Base-by-base conservation (phyloP, 2,888 invertebrate species). In the Fragum whitleyi region DNA sequence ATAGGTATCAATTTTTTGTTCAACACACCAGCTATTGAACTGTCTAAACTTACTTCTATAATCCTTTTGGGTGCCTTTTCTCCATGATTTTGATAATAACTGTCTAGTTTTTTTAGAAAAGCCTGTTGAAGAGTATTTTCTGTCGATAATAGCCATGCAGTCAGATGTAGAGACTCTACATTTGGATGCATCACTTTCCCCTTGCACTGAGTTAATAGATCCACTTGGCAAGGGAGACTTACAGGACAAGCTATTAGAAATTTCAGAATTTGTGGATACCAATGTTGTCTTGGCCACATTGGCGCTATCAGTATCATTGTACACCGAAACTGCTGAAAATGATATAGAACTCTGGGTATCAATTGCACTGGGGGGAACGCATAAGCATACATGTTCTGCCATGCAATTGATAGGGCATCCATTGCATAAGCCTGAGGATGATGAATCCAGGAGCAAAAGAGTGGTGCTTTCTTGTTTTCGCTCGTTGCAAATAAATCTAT, bases 271-370 rank as follows among this genome's bases (percentile, higher is more conserved):
- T 39, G 39, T 0, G 78, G 69, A 51, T 67, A 82, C 74, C 75
- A 82, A 21, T 75, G 78, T 55, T 77, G 74, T 32, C 78, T 26
- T 9, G 72, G 80, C 75, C 80, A 80, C 62, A 80, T 53, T n/a
- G n/a, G n/a, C n/a, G n/a, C n/a, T n/a, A n/a, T n/a, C n/a, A n/a
- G n/a, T n/a, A n/a, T n/a, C n/a, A n/a, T n/a, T 42, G 23, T 61
- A 65, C 79, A 79, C 19, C 62, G 51, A 39, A 59, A 79, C 28
- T 79, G 62, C 59, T 74, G 42, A 23, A 74, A 53, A 32, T 79
- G 74, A 11, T 57, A 23, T 28, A 77, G 23, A n/a, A 79, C 70
- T 47, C 36, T 74, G 53, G 79, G 74, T 65, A 75, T 32, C 16
- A 79, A 23, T n/a, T 69, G 59, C 23, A 79, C 67, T 57, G n/a